Evolutionary conservation across 2,113 vertebrate species (phyloP).

Genomic region (Halcyon malimbica): DNA sequence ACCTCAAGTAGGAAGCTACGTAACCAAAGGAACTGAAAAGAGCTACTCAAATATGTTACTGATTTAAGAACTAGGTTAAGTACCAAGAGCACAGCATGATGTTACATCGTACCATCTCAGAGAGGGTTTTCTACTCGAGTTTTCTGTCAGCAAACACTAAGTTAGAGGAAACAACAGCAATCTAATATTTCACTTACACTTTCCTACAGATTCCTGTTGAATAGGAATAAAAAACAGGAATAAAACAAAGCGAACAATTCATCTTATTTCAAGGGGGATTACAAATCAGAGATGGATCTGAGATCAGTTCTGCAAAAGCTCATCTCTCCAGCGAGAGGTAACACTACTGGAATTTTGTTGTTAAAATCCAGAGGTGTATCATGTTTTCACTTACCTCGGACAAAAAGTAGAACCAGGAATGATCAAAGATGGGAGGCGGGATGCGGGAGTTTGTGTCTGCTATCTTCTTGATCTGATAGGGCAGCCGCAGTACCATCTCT

Average conservation of each 20-base stretch:
- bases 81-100: not conserved
- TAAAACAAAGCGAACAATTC: not conserved
- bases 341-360: not conserved
- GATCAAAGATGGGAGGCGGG: conserved; percentile 94
- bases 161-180: not conserved
- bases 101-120: not conserved
- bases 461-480: conserved; percentile 99
- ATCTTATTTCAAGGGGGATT: not conserved
- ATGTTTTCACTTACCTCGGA: conserved; percentile 82
- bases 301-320: not conserved
- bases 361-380: not conserved
- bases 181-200: not conserved
- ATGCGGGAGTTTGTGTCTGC: conserved; percentile 94
- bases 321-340: not conserved
- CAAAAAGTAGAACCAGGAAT: conserved; percentile 98
- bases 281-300: not conserved
- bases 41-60: not conserved
- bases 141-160: not conserved
- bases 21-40: not conserved
- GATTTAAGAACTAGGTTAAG: not conserved
- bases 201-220: not conserved
- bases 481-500: conserved; percentile 96
- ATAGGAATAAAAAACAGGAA: not conserved
- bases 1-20: not conserved
- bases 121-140: not conserved